Base-by-base conservation (phyloP, 2,888 invertebrate genomes). In the Augochlorella aurata region DNA sequence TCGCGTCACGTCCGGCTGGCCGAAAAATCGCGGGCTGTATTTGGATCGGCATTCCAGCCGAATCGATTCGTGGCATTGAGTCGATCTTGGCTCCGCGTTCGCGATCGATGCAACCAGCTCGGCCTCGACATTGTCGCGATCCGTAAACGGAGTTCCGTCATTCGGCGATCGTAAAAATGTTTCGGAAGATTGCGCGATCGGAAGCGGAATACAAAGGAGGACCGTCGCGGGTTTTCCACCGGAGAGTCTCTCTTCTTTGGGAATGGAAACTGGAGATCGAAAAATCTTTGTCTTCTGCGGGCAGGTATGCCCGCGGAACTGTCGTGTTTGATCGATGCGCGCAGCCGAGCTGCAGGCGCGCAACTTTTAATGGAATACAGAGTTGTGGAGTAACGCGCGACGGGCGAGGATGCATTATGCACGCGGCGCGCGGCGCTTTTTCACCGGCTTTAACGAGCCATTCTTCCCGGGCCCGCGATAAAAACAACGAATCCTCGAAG, bases 41-140 rank as follows among this genome's bases (percentile, higher is more conserved):
- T 88, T 89, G 89, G 89, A 84, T 84, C 88, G 88, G 74, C 85
- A 83, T 87, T 82, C 87, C 85, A 76, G 65, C 54, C 74, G 75
- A 49, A 75, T 74, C 79, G 79, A 79, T 80, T 88, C 78, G 85
- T 82, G 85, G 79, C 89, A 89, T 87, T 85, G 88, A 83, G 76
- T 68, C 71, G 79, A 79, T 82, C 77, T 69, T 21, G 38, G 38
- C 38, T 38, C 38, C 38, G 38, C 38, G 38, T 38, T 38, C 38
- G 38, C 38, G 38, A 38, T 38, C 83, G 83, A 71, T 78, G 81
- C 77, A 67, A 38, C 66, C n/a, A 2, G 12, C 47, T 24, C 50
- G 86, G 71, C 84, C 85, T 78, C 87, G 86, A 83, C 87, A 79
- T 80, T 81, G 86, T 52, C 61, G 58, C 14, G 16, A 12, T 9